phyloP scores from a whole-genome alignment of 2,797 vertebrate genomes.

The Rhabdomys pumilio region DNA sequence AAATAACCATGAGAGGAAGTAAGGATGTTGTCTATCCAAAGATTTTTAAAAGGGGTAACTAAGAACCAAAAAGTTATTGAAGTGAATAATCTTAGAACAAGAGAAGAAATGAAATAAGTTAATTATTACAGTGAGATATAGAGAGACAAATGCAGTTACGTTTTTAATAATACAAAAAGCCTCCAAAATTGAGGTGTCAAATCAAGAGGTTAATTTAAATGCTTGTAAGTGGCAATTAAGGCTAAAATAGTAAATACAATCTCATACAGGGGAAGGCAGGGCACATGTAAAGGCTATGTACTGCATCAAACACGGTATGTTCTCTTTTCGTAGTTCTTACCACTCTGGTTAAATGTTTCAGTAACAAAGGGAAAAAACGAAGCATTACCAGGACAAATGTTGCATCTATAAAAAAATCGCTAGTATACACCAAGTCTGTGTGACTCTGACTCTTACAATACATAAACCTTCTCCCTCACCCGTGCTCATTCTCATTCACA shows the following conservation, averaged over 20 bases:
- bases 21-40: not conserved
- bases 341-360: not conserved
- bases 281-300: not conserved
- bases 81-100: not conserved
- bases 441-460: not conserved
- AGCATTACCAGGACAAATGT: not conserved
- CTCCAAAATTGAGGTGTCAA: conserved; percentile 19
- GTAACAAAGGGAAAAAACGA: conserved; percentile 27
- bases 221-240: not conserved
- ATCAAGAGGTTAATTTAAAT: conserved; percentile 23
- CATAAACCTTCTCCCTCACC: not conserved
- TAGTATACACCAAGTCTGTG: not conserved
- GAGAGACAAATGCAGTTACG: conserved; percentile 38
- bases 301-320: not conserved
- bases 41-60: not conserved
- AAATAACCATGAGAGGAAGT: not conserved
- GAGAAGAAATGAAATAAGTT: not conserved
- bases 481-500: not conserved
- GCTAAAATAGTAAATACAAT: not conserved
- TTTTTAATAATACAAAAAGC: conserved; percentile 33
- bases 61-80: conserved; percentile 28
- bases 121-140: not conserved
- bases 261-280: not conserved
- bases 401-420: conserved; percentile 25
- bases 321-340: conserved; percentile 12